Evolutionary conservation across 2,888 invertebrate genomes (phyloP), one percentile per base, ranked within the genome.

Genomic region (Oscheius sp.): DNA sequence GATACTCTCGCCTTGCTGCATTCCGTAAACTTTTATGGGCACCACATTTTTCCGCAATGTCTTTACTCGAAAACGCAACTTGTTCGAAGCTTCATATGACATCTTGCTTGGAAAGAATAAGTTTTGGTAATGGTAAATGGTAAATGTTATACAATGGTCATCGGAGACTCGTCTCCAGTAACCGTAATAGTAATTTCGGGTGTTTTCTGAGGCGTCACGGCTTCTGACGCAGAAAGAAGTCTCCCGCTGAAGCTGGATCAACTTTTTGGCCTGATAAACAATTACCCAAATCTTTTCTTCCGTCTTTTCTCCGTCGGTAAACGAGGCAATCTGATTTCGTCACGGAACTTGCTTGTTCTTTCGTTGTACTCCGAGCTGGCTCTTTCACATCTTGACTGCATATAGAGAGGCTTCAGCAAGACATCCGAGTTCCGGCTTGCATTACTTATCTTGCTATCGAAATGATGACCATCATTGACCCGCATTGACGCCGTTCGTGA

Each of bases 401-500:
- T 79, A 63, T 79, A 80, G 11, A 80, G 59, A 63, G 82, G 82
- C 75, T 80, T 82, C 48, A 82, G 79, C 2, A 80, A 76, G 10
- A 82, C 78, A 73, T 82, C 82, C 42, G 82, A 82, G 35, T 76
- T 76, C 70, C 79, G 79, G 75, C 80, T 80, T 21, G 59, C 42
- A 59, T 29, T 70, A 32, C 70, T 70, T n/a, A 70, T 50, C 32
- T 70, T 58, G 29, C 70, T 58, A 2, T 70, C 59, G 0, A 13
- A 37, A 48, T 13, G 33, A 9, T 51, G 68, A 21, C n/a, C 59
- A 57, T 57, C 70, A 29, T 76, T 80, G 21, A 82, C 78, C 73
- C 84, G 62, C 84, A 84, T 84, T 10, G 83, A 83, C 0, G 83
- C 83, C 5, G 84, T 84, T 48, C 84, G 59, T 53, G 80, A 80